Evolutionary conservation across 2,888 invertebrate species (phyloP).

Genomic region (Horisme vitalbata): DNA sequence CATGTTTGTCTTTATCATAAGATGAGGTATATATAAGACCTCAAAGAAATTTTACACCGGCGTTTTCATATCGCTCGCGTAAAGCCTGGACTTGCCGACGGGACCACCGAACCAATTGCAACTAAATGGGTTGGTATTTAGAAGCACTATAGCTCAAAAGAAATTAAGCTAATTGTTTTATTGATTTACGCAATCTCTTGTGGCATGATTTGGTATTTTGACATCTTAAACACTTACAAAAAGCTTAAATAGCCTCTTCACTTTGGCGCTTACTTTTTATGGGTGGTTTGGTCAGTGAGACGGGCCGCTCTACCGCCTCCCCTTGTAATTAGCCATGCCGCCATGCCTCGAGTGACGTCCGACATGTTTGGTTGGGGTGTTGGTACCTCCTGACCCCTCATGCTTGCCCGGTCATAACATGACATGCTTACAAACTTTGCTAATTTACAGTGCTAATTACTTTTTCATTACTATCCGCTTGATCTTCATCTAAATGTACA

Average conservation of each 20-base stretch:
- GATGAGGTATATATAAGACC: no score
- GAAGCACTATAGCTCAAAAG: not conserved
- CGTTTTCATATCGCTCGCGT: no score
- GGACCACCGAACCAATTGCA: no score
- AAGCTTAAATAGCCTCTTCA: slow-evolving; percentile 10
- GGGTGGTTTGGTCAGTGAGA: slow-evolving; percentile 25
- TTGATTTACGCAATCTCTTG: no score
- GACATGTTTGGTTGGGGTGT: slow-evolving; percentile 36
- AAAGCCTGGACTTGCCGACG: no score
- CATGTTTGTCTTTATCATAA: no score
- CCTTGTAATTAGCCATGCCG: slow-evolving; percentile 50
- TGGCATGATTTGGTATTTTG: no score
- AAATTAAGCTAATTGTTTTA: not conserved
- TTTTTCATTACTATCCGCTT: not conserved
- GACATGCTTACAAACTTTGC: slow-evolving; percentile 18
- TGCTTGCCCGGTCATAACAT: slow-evolving; percentile 17
- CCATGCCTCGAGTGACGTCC: slow-evolving; percentile 33
- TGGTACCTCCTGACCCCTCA: slow-evolving; percentile 20
- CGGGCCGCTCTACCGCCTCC: slow-evolving; percentile 34
- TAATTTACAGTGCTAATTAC: slow-evolving; percentile 15
- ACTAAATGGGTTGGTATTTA: no score
- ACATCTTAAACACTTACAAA: slow-evolving; percentile 2
- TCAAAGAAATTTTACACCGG: no score
- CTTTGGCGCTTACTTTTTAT: slow-evolving; percentile 23
- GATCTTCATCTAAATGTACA: no score